Evolutionary conservation across 2,113 vertebrate genomes (phyloP), one percentile per base, ranked within the genome.

Genomic region (Galemys pyrenaicus): DNA sequence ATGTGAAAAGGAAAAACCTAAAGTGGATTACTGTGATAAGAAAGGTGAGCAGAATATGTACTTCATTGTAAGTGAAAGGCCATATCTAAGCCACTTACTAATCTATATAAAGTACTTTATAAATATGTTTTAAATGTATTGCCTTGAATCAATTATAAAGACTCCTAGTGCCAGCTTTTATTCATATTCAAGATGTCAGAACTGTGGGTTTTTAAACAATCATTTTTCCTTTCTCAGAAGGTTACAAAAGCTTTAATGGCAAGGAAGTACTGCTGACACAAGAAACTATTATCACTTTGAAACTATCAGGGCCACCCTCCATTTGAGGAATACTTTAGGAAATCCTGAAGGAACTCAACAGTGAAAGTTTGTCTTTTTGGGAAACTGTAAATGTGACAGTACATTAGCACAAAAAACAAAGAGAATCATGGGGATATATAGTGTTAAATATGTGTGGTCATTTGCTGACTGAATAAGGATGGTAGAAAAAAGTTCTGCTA

Each of bases 61-160:
- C 85, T 84, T 93, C 87, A 89, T 77, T 95, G 67, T 58, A 91
- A 56, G 35, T 87, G 92, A 95, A 97, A 94, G 75, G 89, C 65
- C 64, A 24, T 30, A 81, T 93, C 58, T 62, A 89, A 94, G 35
- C 17, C 56, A 46, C 60, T 94, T 87, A 87, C 89, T 92, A 56
- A 96, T 89, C 80, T 87, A 78, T 51, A 83, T 44, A 96, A 96
- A 89, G 65, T 35, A 75, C 89, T 89, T 89, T 81, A 84, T 75
- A 96, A 96, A 94, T 92, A 65, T 81, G 19, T 89, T 97, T 96
- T 32, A 71, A 97, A 84, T 87, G 54, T 51, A 91, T 60, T 87
- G 54, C 93, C 11, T 56, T 87, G 60, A 89, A 87, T 93, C 87
- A 91, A 94, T 96, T 94, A 62, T n/a, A 83, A 77, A 91, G 91